Evolutionary conservation across 2,797 vertebrate genomes (phyloP).

Genomic region (Paratrypauchen microcephalus): DNA sequence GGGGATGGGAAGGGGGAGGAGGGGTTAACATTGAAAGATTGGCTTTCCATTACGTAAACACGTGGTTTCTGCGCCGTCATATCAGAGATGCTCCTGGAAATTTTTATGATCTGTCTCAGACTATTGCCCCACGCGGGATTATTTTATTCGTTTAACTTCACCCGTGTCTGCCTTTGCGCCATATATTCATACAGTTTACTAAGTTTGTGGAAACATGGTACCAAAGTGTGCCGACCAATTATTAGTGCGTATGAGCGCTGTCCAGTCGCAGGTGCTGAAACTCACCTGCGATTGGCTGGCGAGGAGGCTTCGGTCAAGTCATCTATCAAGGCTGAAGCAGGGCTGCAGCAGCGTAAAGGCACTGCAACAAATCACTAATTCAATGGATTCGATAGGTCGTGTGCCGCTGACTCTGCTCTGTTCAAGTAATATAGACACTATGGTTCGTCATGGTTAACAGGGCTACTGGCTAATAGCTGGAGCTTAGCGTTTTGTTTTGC

Average conservation of each 20-base stretch:
- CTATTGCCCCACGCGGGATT: constrained; percentile 35
- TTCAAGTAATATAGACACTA: not conserved
- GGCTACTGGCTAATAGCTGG: not conserved
- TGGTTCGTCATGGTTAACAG: not conserved
- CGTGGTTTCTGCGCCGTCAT: constrained; percentile 84
- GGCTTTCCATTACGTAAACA: constrained; percentile 91
- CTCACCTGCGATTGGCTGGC: constrained; percentile 34
- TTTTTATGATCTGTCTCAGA: constrained; percentile 47
- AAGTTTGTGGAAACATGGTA: constrained; percentile 28
- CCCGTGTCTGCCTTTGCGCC: not conserved
- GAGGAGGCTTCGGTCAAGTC: constrained; percentile 35
- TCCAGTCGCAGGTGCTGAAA: constrained; percentile 47
- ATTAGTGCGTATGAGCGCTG: constrained; percentile 9
- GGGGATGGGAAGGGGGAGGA: constrained; percentile 77
- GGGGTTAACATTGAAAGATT: constrained; percentile 86
- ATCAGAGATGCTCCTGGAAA: constrained; percentile 68
- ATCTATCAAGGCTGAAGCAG: constrained; percentile 24
- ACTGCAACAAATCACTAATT: constrained; percentile 37
- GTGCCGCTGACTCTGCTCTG: not conserved
- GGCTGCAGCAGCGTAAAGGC: constrained; percentile 27
- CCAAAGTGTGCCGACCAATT: not conserved
- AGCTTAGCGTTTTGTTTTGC: no score
- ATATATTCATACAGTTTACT: not conserved
- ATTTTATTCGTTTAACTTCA: constrained; percentile 17
- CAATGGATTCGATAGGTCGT: constrained; percentile 5